phyloP scores from a whole-genome alignment of 2,888 invertebrate species.

The Drosophila leonis region DNA sequence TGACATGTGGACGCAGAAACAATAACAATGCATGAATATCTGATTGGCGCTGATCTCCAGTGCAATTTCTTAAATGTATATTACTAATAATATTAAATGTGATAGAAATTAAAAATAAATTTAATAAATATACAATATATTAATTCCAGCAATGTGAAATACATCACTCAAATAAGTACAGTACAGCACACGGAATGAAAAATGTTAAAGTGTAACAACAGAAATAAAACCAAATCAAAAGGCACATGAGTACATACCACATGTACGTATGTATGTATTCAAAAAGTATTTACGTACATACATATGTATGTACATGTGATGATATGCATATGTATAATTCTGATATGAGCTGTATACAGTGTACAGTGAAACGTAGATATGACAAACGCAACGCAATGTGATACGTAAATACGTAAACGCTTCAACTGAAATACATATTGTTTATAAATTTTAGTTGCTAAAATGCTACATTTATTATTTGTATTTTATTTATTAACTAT shows the following conservation, averaged over 20 bases:
- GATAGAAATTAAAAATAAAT: not conserved
- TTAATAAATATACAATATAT: constrained; percentile 4
- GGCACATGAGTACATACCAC: constrained; percentile 34
- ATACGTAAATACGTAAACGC: not conserved
- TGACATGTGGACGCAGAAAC: constrained; percentile 53
- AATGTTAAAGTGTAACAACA: constrained; percentile 32
- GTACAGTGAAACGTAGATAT: constrained; percentile 44
- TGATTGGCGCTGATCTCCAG: constrained; percentile 40
- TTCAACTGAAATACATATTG: not conserved
- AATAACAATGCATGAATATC: constrained; percentile 53
- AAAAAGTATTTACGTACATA: not conserved
- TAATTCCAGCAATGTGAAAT: constrained; percentile 14
- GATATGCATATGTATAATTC: constrained; percentile 32
- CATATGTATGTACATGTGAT: constrained; percentile 10
- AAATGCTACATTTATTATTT: constrained; percentile 16
- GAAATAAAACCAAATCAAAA: constrained; percentile 42
- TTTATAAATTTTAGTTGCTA: not conserved
- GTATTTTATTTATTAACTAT: constrained; percentile 15
- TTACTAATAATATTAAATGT: not conserved
- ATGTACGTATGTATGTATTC: too few relatives aligned
- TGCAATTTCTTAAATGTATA: constrained; percentile 10
- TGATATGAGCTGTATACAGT: constrained; percentile 52
- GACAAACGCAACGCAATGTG: not conserved
- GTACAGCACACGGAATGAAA: constrained; percentile 56
- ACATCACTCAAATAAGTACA: constrained; percentile 45